Conservation (phyloP, 2,113 vertebrate species). For the Elachura formosa region DNA sequence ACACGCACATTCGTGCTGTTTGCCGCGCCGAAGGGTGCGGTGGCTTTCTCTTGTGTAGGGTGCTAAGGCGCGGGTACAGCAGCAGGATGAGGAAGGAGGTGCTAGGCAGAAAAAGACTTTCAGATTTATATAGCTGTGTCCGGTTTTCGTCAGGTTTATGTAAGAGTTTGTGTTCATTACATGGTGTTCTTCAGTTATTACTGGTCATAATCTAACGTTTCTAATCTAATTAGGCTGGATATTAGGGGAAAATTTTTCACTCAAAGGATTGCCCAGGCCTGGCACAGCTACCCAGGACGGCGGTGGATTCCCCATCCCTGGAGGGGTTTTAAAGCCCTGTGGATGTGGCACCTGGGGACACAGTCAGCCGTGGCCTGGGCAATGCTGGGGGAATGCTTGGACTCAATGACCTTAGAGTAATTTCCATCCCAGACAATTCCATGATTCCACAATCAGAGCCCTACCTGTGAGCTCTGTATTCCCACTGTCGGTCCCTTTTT, state of each 20-base stretch:
- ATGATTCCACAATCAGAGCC: neutral
- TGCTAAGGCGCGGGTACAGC: neutral
- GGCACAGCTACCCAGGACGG: neutral
- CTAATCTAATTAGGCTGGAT: neutral
- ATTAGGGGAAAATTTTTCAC: neutral
- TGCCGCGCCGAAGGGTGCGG: too few species aligned
- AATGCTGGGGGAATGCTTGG: neutral
- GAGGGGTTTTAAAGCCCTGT: fast-evolving
- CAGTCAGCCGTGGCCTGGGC: neutral
- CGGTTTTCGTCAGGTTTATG: slow-evolving; percentile 3
- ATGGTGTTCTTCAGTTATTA: fast-evolving
- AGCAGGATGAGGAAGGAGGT: neutral
- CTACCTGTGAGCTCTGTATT: fast-evolving
- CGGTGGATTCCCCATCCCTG: neutral
- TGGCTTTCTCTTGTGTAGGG: neutral
- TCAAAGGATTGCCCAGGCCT: neutral
- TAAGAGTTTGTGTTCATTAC: neutral
- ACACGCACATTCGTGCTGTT: too few species aligned
- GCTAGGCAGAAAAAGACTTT: neutral
- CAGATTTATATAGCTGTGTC: neutral
- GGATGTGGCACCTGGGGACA: neutral
- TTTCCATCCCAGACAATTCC: neutral
- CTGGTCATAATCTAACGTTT: neutral
- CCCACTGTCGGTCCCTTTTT: neutral
- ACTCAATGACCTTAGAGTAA: neutral